A percentile compares a stretch with the other conserved stretches of the same genome.
Conservation (phyloP, 2,888 invertebrate genomes). For the Coenonympha arcania region DNA sequence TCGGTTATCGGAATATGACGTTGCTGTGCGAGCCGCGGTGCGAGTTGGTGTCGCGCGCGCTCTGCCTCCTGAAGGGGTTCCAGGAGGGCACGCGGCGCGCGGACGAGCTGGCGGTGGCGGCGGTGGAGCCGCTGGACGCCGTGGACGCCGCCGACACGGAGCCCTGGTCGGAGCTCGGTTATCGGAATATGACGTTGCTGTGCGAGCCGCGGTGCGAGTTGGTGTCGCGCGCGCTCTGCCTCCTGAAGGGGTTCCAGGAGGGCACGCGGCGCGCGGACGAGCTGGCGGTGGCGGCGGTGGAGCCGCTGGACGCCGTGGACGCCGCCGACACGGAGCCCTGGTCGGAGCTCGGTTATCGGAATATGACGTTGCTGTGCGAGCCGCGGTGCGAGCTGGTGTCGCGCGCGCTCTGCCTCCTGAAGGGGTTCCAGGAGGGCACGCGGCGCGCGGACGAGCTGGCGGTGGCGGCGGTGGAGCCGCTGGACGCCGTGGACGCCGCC, state of each 20-base stretch:
- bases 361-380: constrained; percentile 54
- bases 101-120: too few species aligned
- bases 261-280: constrained; percentile 68
- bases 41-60: too few species aligned
- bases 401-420: constrained; percentile 75
- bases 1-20: too few species aligned
- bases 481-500: constrained; percentile 62
- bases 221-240: constrained; percentile 72
- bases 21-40: too few species aligned
- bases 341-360: not conserved
- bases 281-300: constrained; percentile 47
- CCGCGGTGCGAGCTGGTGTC: constrained; percentile 65
- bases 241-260: constrained; percentile 83
- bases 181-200: constrained; percentile 47
- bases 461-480: constrained; percentile 54
- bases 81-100: too few species aligned
- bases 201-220: constrained; percentile 54
- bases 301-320: too few species aligned
- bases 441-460: constrained; percentile 61
- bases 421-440: constrained; percentile 81
- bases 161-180: not conserved
- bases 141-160: too few species aligned
- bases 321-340: not conserved
- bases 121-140: too few species aligned
- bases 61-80: too few species aligned